These are phyloP conservation scores for Gavia stellata DNA, from an alignment of 2,113 vertebrate genomes.

Conservation along the genomic window DNA sequence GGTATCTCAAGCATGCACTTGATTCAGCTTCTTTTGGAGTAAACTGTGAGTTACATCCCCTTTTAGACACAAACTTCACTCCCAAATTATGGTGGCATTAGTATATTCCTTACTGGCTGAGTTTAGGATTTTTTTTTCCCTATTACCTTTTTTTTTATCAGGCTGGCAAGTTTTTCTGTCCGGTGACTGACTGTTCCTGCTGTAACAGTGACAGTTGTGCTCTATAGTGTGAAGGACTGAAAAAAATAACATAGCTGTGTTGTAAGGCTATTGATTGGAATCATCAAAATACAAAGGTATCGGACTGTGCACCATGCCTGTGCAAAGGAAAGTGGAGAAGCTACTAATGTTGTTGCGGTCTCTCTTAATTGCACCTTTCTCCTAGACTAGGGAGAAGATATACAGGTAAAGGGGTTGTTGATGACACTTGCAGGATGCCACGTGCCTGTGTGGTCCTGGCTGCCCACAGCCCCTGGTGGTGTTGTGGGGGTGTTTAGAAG, in stretches of 20 bases:
- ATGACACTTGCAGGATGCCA: neutral
- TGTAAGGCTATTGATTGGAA: neutral
- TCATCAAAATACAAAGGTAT: neutral
- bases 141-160: neutral
- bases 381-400: neutral
- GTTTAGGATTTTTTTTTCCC: neutral
- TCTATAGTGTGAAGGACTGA: neutral
- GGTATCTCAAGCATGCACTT: neutral
- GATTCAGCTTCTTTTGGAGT: neutral
- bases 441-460: neutral
- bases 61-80: neutral
- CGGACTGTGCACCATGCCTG: neutral
- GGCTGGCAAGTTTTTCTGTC: neutral
- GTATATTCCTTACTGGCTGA: neutral
- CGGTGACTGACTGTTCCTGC: neutral
- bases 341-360: neutral
- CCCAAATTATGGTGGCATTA: neutral
- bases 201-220: neutral
- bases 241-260: neutral
- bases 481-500: neutral
- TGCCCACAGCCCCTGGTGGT: neutral
- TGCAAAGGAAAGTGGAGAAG: neutral
- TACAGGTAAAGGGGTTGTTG: neutral
- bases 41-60: neutral
- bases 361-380: neutral